Base-by-base conservation (phyloP, 2,797 vertebrate species). In the Scolopax rusticola region DNA sequence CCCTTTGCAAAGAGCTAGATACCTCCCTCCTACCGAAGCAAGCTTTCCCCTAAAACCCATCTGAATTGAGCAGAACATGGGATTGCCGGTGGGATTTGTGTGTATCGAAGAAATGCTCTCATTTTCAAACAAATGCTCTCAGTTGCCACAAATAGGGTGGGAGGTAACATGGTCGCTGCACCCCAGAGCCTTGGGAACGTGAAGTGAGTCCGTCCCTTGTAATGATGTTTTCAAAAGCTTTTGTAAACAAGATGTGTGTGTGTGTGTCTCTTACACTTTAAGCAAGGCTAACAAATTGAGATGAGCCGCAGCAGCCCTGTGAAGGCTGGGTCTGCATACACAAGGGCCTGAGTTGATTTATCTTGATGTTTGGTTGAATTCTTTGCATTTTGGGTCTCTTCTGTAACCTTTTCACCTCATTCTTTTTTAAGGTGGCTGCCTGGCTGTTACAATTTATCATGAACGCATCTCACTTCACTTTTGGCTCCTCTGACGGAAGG, bases 401-500 rank as follows among this genome's bases (percentile, higher is more conserved):
- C 90, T 69, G 97, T 98, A 98, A 98, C 98, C 98, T 98, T 98
- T 98, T 98, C 97, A 98, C 98, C 98, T 97, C 80, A 5, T 96
- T 94, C 96, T 97, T 98, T 98, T 98, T 95, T 94, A 69, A 98
- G 98, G 98, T 98, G 98, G 96, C 97, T 98, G 97, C 87, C 97
- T 98, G 97, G 98, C 97, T 98, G 97, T 96, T 98, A 96, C 95
- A 97, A 98, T 98, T 98, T 98, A 98, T 98, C 98, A 98, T 93
- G 95, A 98, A 96, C 3, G 84, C 97, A 97, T 98, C 98, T 98
- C 96, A 94, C 97, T 97, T 96, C 91, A 90, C 87, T 96, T 92
- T 93, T 92, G 96, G 97, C 96, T 98, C 95, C 97, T 95, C 90
- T 97, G 97, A 98, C 97, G 70, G 98, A 95, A 97, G 91, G 97